These are phyloP conservation scores for Hemitrygon akajei DNA, from an alignment of 2,797 vertebrate genomes.

Conservation along the genomic window DNA sequence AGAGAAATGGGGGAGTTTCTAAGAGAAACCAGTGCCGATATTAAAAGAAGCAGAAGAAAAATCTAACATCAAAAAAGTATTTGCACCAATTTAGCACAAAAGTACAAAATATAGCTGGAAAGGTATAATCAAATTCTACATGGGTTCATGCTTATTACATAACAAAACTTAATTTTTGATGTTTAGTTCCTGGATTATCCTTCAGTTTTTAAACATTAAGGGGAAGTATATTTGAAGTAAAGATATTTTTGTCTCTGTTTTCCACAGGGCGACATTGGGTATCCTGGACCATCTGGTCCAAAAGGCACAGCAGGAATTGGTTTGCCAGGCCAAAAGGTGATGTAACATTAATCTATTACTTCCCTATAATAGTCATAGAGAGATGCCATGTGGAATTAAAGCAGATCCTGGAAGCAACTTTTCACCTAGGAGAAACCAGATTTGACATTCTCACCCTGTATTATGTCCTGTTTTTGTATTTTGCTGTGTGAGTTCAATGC, in stretches of 20 bases:
- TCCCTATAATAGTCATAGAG: neutral
- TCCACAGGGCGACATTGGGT: constrained; percentile 65
- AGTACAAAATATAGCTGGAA: neutral
- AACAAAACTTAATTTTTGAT: neutral
- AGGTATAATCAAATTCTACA: neutral
- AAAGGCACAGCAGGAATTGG: constrained; percentile 64
- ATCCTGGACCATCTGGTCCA: constrained; percentile 60
- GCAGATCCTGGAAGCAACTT: too few relatives aligned
- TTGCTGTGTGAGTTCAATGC: too few relatives aligned
- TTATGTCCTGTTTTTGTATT: too few relatives aligned
- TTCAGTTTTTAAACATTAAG: neutral
- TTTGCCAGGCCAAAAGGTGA: constrained; percentile 70
- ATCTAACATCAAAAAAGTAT: neutral
- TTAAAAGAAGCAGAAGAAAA: neutral
- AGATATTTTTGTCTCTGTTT: constrained; percentile 41
- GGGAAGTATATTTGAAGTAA: neutral
- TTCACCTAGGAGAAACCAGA: too few relatives aligned
- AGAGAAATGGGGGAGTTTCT: neutral
- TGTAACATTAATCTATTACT: constrained; percentile 31
- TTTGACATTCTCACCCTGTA: too few relatives aligned
- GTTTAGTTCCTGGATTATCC: neutral
- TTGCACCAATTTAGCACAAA: neutral
- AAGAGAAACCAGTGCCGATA: neutral
- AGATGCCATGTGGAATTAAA: too few relatives aligned
- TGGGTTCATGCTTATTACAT: neutral